Percentiles rank a stretch among this genome's conserved stretches.
Conservation (phyloP, 2,113 vertebrate genomes). For the Bambusicola thoracicus region DNA sequence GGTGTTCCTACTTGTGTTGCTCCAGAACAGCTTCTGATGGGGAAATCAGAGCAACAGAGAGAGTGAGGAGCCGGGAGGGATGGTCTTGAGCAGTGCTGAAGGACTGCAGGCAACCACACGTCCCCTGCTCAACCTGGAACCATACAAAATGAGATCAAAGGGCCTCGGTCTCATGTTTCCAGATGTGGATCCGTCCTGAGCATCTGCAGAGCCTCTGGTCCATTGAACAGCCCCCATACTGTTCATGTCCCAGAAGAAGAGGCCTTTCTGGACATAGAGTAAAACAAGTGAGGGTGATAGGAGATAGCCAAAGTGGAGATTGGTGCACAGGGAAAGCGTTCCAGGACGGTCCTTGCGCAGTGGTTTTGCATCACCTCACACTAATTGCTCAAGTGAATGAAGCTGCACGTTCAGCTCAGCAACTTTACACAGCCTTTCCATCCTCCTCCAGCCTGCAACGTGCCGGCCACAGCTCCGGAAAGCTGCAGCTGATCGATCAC, state of each 20-base stretch:
- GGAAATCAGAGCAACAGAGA: rapidly evolving
- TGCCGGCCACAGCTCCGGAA: not conserved
- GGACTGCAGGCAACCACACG: rapidly evolving
- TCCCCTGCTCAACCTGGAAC: not conserved
- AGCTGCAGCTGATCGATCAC: rapidly evolving
- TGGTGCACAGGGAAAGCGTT: not conserved
- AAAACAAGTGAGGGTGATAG: not conserved
- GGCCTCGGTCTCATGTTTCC: not conserved
- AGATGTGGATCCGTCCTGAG: rapidly evolving
- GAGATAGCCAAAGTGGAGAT: not conserved
- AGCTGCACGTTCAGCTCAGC: not conserved
- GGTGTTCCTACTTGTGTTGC: rapidly evolving
- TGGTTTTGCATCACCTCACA: not conserved
- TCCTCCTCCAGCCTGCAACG: not conserved
- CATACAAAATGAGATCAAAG: not conserved
- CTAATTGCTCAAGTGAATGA: slow-evolving; percentile 19
- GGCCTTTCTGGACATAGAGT: not conserved
- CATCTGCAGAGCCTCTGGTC: not conserved
- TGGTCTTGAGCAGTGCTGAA: not conserved
- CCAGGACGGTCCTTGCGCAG: not conserved
- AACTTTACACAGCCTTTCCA: slow-evolving; percentile 17
- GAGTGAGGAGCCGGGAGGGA: not conserved
- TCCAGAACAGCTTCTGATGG: not conserved
- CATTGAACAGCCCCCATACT: not conserved
- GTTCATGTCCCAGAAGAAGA: not conserved